A percentile compares a stretch with the other conserved stretches of the same genome.
Evolutionary conservation across 2,113 vertebrate species (phyloP).

Genomic region (Dicerorhinus sumatrensis): DNA sequence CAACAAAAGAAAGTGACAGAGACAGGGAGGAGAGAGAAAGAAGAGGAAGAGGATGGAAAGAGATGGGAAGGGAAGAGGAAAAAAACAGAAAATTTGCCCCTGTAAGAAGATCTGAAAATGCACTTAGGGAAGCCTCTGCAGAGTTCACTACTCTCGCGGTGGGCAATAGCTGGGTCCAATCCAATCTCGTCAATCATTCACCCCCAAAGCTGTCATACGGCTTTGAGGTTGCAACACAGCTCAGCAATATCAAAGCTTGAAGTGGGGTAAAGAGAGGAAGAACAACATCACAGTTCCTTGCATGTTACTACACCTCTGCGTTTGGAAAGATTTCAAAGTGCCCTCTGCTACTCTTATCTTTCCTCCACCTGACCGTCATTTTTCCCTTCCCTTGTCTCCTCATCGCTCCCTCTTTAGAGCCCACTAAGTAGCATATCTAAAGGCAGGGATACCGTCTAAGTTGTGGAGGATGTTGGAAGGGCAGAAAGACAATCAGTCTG

Average conservation of each 20-base stretch:
- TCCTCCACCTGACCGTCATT: neutral
- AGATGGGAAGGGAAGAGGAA: too few relatives aligned
- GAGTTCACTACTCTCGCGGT: neutral
- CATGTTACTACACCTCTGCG: neutral
- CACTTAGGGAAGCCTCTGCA: neutral
- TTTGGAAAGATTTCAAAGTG: neutral
- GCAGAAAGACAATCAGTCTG: neutral
- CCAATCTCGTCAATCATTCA: neutral
- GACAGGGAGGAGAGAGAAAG: neutral
- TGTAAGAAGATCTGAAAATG: neutral
- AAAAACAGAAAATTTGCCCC: neutral
- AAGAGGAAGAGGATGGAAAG: neutral
- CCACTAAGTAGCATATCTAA: fast-evolving
- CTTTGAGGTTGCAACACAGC: neutral
- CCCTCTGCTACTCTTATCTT: neutral
- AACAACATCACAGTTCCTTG: neutral
- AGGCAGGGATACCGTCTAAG: neutral
- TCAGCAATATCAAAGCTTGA: neutral
- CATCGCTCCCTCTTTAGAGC: neutral
- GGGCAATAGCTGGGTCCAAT: neutral
- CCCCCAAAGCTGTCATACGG: neutral
- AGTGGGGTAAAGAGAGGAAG: neutral
- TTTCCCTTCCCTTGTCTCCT: neutral
- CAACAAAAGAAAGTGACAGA: too few relatives aligned
- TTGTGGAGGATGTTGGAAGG: fast-evolving